Base-by-base conservation (phyloP, 1,140 invertebrate genomes). In the Euglossa dilemma region DNA sequence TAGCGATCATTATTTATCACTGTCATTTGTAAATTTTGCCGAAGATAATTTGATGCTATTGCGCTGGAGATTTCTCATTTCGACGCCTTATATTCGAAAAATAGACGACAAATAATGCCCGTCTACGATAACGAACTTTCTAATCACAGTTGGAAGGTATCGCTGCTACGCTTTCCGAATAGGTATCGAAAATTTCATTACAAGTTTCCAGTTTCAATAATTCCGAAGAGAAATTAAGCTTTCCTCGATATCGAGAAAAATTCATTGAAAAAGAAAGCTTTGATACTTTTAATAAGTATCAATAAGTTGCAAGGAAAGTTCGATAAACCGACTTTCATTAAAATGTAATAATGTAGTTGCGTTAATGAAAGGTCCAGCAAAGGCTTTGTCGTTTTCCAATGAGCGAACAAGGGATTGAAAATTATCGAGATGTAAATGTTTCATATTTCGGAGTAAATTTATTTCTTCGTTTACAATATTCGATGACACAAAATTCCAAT, bases 171-270 rank as follows among this genome's bases (percentile, higher is more conserved):
- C 67, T 52, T 52, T 16, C 5, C 14, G 25, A 63, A 63, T 20
- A 36, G 6, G 54, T 36, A 71, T 71, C 11, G 18, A 18, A 50
- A 54, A 71, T 20, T 25, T 71, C 25, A 18, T 23, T 71, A 71
- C 43, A 47, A n/a, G 16, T 28, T 74, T 43, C 25, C 61, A 74
- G 14, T 74, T 74, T 61, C n/a, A 47, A 57, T 14, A 61, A 74
- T 47, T 61, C 47, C 14, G 8, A 18, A n/a, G 11, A 18, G 36
- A 45, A 45, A 57, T 59, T 14, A 57, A 57, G 8, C 2, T 45
- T 5, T 4, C 36, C 2, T 45, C 11, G 20, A 0, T 45, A 12
- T 61, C 28, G 25, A 54, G 5, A 6, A 54, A 54, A 56, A 72
- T 72, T 72, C 50, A 12, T 72, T 54, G 18, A 52, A 12, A 7